phyloP scores from a whole-genome alignment of 1,140 invertebrate species.

The Spodoptera litura region DNA sequence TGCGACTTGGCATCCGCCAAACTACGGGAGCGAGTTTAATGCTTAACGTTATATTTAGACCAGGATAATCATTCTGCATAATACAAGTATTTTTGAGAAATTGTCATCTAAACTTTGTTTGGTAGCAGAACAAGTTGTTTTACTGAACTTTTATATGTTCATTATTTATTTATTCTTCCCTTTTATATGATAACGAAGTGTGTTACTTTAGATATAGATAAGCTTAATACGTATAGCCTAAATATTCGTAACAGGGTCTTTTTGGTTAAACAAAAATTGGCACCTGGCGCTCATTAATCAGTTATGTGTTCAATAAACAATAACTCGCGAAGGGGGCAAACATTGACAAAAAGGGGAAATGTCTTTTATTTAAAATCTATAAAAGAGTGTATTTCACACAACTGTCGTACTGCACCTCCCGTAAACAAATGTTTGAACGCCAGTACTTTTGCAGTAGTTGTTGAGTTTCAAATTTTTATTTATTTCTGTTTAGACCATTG shows the following conservation, averaged over 20 bases:
- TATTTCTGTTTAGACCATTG: constrained; percentile 64
- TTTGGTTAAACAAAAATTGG: constrained; percentile 75
- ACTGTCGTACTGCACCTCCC: constrained; percentile 54
- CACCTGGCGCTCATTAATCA: constrained; percentile 67
- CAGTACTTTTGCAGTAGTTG: constrained; percentile 69
- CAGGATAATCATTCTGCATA: constrained; percentile 32
- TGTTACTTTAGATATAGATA: constrained; percentile 62
- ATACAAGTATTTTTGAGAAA: constrained; percentile 24
- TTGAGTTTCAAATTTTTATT: constrained; percentile 71
- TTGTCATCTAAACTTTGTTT: constrained; percentile 4
- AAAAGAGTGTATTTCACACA: constrained; percentile 72
- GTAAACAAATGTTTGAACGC: constrained; percentile 60
- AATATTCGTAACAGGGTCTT: constrained; percentile 75
- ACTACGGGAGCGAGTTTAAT: not conserved
- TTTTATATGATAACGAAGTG: constrained; percentile 55
- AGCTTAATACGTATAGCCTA: constrained; percentile 63
- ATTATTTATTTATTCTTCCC: constrained; percentile 29
- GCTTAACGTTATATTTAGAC: constrained; percentile 30
- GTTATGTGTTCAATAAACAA: constrained; percentile 68
- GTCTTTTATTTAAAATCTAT: constrained; percentile 74
- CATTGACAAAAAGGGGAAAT: constrained; percentile 61
- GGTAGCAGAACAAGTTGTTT: constrained; percentile 20
- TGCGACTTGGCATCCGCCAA: not conserved
- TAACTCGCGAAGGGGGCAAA: constrained; percentile 58
- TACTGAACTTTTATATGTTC: constrained; percentile 13